Base-by-base conservation (phyloP, 2,797 vertebrate genomes). In the Sardinella longiceps region DNA sequence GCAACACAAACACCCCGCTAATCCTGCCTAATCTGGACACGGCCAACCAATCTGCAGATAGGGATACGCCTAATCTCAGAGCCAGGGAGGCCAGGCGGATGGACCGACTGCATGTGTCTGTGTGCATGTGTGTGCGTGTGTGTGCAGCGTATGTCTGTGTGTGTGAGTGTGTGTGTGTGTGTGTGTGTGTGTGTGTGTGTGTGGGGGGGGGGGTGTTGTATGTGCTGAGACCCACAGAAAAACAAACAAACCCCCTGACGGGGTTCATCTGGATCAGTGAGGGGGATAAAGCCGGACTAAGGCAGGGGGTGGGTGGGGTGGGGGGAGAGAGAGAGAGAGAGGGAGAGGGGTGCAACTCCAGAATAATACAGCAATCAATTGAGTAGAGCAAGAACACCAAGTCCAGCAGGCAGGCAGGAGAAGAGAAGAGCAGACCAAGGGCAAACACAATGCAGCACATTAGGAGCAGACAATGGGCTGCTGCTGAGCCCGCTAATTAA, bases 21-120 rank as follows among this genome's bases (percentile, higher is more conserved):
- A 95, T 94, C 93, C 94, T 87, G 88, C 90, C 91, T 95, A 95
- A 95, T 95, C 95, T 95, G 92, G 90, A 92, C 92, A 92, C 92
- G 92, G 91, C 88, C 91, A 93, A 93, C 91, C 81, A 43, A 93
- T 92, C 91, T 94, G 93, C 91, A 93, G 93, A 95, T 91, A 92
- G 88, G 93, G 93, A 95, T 94, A 95, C 88, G 91, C 91, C 90
- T 94, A 94, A 95, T 95, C 94, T 91, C 88, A 91, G 80, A 83
- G 56, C 70, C 81, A 25, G 88, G 90, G 91, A 85, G 84, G 90
- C 28, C 12, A 25, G 63, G 30, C 28, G 30, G 63, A 18, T 15
- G 28, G 3, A 70, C 4, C 1, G 14, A 28, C 9, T 74, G 82
- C 90, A 90, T 87, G 90, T 88, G 87, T 56, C 0, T 23, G 12